phyloP scores from a whole-genome alignment of 2,113 vertebrate species.

The Merops nubicus region DNA sequence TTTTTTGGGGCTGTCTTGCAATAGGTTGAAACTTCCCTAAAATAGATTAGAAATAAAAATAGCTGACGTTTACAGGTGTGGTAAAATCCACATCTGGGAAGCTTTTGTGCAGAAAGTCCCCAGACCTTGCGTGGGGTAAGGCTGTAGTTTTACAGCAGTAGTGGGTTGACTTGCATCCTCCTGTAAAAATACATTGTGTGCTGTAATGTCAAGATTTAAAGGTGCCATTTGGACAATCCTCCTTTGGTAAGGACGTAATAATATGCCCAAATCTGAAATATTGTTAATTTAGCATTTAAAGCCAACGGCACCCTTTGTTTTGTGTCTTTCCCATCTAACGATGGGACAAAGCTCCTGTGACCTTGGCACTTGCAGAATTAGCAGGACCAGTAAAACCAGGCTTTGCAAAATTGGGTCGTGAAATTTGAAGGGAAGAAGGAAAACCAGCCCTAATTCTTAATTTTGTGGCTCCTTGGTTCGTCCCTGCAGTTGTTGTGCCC shows the following conservation, averaged over 20 bases:
- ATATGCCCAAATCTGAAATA: not conserved
- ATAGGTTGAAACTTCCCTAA: not conserved
- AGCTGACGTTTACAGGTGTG: not conserved
- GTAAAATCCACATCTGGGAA: not conserved
- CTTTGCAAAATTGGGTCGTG: not conserved
- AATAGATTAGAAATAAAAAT: not conserved
- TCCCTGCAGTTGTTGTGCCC: not conserved
- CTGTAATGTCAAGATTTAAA: not conserved
- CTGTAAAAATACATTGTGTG: not conserved
- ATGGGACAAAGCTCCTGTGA: accelerated
- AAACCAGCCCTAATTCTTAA: not conserved
- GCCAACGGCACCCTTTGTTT: accelerated
- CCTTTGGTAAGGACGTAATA: not conserved
- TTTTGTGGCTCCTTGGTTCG: accelerated
- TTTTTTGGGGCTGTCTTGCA: not conserved
- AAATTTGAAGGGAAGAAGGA: not conserved
- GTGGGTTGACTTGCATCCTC: not conserved
- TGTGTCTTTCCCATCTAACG: accelerated
- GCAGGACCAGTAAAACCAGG: not conserved
- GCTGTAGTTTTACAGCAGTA: not conserved
- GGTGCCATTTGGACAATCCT: not conserved
- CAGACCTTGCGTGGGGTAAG: accelerated
- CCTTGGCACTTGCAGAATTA: not conserved
- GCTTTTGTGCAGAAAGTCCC: not conserved
- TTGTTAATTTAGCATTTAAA: not conserved